Evolutionary conservation across 2,113 vertebrate species (phyloP), one percentile per base, ranked within the genome.

Genomic region (Hippotragus niger): DNA sequence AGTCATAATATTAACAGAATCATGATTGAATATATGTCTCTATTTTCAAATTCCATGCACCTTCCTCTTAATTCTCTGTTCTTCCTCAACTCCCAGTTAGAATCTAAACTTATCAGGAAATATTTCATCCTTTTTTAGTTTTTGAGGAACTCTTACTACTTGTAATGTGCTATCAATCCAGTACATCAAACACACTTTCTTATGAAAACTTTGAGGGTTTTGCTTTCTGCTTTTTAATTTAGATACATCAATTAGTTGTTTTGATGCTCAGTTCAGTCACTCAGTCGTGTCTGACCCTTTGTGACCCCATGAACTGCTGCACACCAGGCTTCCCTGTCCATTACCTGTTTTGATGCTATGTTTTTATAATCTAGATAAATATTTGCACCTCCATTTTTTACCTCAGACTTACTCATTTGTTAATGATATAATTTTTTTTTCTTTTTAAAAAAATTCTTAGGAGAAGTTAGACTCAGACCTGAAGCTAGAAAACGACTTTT

Each of bases 401-500:
- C 15, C 33, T 95, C 40, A 74, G 33, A 64, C 1, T 88, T 87
- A 87, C 47, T 97, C 43, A 52, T 71, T 92, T 90, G 31, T 36
- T 94, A 90, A 84, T 13, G 36, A 36, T 85, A 25, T 19, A 33
- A 85, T 27, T 95, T 53, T 85, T 91, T 93, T 40, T 50, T 53
- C 13, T 47, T 47, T 76, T 43, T 8, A 95, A 67, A 94, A 64
- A n/a, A 45, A 40, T 87, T 88, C 14, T 71, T 97, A 99, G 99
- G 99, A 91, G 99, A 99, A 88, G 98, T 99, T 58, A 99, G 98
- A 97, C 99, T 99, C 97, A 99, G 99, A 98, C 99, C 99, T 13
- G 99, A 99, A 98, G 99, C 99, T 52, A 99, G 99, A 97, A 99
- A 99, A 52, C 99, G 99, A 27, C 99, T 99, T 96, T 98, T 99